A percentile compares a stretch with the other conserved stretches of the same genome.
These are phyloP conservation scores for Porites australiensis DNA, from an alignment of 64 coral and sea anemone genomes.

Conservation along the genomic window DNA sequence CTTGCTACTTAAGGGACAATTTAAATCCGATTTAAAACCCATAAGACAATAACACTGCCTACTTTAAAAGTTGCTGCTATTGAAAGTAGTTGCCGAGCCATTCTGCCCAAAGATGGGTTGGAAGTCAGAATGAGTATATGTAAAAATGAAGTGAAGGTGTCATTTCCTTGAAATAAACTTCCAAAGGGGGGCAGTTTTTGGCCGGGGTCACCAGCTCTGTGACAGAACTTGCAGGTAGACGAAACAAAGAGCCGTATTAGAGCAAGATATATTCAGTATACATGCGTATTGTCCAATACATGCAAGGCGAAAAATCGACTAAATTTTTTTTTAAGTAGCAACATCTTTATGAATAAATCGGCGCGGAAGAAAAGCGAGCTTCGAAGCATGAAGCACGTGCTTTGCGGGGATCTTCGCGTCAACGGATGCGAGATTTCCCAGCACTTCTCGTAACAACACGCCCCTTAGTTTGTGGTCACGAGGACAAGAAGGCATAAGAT, in stretches of 20 bases:
- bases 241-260: background rate
- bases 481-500: background rate
- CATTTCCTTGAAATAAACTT: background rate
- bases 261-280: constrained; percentile 20
- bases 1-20: background rate
- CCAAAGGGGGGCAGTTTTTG: background rate
- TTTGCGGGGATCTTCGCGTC: too few species aligned
- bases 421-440: background rate
- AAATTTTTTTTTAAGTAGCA: background rate
- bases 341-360: too few species aligned
- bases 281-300: background rate
- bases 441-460: background rate
- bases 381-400: too few species aligned
- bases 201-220: background rate
- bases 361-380: too few species aligned
- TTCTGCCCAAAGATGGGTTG: background rate
- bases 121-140: too few species aligned
- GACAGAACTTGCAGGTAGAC: background rate
- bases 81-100: background rate
- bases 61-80: background rate
- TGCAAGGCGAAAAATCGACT: background rate
- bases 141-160: background rate
- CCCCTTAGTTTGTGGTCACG: background rate
- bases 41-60: background rate
- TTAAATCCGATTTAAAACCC: constrained; percentile 6